These are phyloP conservation scores for Embidobia sp. DNA, from an alignment of 2,888 invertebrate genomes.

Conservation along the genomic window DNA sequence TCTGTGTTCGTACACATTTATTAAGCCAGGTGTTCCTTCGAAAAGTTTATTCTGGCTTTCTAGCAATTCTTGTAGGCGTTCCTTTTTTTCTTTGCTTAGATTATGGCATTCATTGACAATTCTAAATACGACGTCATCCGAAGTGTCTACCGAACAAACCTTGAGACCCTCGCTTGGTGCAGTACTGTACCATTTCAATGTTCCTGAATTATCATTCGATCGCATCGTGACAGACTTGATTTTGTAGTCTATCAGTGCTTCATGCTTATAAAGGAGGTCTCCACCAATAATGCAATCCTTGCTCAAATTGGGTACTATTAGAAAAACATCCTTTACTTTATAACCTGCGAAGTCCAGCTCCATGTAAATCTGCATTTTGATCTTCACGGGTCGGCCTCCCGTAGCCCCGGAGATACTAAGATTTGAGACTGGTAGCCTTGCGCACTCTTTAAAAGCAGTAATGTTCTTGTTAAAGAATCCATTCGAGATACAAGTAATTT, in stretches of 20 bases:
- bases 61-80: neutral
- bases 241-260: neutral
- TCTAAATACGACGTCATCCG: neutral
- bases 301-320: no score
- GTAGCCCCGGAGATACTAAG: no score
- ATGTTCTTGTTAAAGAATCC: neutral
- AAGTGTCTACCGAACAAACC: no score
- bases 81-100: no score
- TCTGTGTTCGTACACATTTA: neutral
- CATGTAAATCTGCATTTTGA: neutral
- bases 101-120: neutral
- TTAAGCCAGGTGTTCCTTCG: neutral
- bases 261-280: neutral
- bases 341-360: neutral
- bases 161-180: no score
- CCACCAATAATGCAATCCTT: neutral
- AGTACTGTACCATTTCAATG: no score
- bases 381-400: no score
- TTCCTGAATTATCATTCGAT: no score
- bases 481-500: conserved; percentile 1
- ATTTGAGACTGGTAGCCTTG: no score
- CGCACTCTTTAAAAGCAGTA: no score
- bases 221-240: no score
- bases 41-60: neutral
- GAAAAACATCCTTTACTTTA: neutral